These are phyloP conservation scores for Oligia strigilis DNA, from an alignment of 2,888 invertebrate genomes.

Conservation along the genomic window DNA sequence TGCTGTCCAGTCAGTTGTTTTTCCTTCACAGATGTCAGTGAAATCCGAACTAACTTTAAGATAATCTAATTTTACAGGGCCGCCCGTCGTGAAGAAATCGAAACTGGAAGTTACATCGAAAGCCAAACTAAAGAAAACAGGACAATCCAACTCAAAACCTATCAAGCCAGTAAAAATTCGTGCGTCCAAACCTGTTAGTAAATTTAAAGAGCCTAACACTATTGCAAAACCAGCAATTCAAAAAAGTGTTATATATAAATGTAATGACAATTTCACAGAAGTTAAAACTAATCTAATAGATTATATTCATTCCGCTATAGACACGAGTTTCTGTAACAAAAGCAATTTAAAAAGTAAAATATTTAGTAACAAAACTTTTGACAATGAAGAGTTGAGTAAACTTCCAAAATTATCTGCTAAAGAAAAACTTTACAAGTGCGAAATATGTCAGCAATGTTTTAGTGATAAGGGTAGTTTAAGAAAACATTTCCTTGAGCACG, in stretches of 20 bases:
- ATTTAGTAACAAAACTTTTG: not conserved
- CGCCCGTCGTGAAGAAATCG: conserved; percentile 3
- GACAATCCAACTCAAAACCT: not conserved
- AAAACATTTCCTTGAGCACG: conserved; percentile 16
- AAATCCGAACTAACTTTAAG: not conserved
- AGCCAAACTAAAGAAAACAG: not conserved
- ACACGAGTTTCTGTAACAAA: conserved; percentile 21
- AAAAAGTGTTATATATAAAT: not conserved
- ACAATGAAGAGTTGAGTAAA: not conserved
- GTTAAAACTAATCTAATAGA: conserved; percentile 16
- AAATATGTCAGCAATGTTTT: conserved; percentile 10
- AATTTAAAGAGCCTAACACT: not conserved
- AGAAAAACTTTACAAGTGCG: conserved; percentile 4
- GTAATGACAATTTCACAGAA: not conserved
- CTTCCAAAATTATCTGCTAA: not conserved
- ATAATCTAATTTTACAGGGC: not conserved
- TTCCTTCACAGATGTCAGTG: not conserved
- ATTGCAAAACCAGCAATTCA: not conserved
- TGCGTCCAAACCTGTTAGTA: not conserved
- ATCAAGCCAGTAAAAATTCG: not conserved
- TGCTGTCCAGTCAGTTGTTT: not conserved
- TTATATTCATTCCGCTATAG: conserved; percentile 23
- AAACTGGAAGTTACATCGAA: not conserved
- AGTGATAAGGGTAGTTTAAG: not conserved
- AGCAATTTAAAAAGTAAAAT: conserved; percentile 11